Evolutionary conservation across 2,113 vertebrate genomes (phyloP), one percentile per base, ranked within the genome.

Genomic region (Perognathus longimembris): DNA sequence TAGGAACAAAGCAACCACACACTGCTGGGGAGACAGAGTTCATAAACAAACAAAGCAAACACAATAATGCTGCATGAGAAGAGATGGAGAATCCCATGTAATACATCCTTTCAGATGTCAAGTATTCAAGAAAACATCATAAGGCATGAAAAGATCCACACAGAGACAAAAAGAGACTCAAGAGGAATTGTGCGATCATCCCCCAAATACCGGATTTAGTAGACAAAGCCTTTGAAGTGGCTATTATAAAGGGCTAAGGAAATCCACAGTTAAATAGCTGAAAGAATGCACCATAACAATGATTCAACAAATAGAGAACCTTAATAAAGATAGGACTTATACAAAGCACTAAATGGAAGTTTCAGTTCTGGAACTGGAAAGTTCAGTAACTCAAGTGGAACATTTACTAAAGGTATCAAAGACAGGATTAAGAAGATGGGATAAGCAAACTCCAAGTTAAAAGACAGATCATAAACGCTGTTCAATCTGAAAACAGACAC

Each of bases 211-310:
- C 45, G 32, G 42, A 59, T 45, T 64, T 50, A 75, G 38, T 28
- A 74, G 32, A 86, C 61, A 86, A 85, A 61, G 36, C 63, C 28
- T 81, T 86, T 88, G 90, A 86, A 75, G 88, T 15, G 38, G 45
- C 36, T 67, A 18, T 66, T 79, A 50, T 84, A 77, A 94, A 86
- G 76, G 54, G 26, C 70, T 32, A 90, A 54, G 71, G 40, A 22
- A 66, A 90, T 1, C 28, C 40, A 82, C 45, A 26, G 24, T 61
- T 81, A 81, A 81, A 34, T n/a, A 38, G 70, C 36, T 32, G 66
- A 80, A 63, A 69, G 38, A 80, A 15, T 50, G 11, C 32, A 30
- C 22, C 34, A 28, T 24, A 22, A 61, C 28, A 74, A 9, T 21
- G 22, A 86, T n/a, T 76, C 61, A 54, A 21, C 20, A 9, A 50